A percentile compares a stretch with the other conserved stretches of the same genome.
Conservation (phyloP, 2,113 vertebrate species). For the Puffinus mauretanicus region DNA sequence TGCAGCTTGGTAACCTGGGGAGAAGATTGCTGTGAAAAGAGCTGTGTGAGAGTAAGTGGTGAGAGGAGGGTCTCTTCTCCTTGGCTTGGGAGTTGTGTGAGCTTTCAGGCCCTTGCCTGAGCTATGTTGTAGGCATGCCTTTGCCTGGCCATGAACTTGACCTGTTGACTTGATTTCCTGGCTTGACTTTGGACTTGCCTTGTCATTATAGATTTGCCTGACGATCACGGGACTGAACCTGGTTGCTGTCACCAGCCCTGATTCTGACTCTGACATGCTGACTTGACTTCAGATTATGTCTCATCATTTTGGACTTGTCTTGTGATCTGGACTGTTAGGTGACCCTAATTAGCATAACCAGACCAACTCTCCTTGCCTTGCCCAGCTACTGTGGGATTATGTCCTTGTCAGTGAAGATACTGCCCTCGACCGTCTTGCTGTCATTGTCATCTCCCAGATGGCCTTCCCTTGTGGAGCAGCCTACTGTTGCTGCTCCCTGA, state of each 20-base stretch:
- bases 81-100: neutral
- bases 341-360: neutral
- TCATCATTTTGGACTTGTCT: neutral
- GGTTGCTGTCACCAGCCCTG: neutral
- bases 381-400: neutral
- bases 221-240: neutral
- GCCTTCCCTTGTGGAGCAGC: neutral
- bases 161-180: neutral
- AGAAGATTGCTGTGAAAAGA: neutral
- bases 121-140: fast-evolving
- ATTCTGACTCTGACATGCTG: neutral
- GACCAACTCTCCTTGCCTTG: neutral
- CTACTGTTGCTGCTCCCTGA: neutral
- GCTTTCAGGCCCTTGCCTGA: neutral
- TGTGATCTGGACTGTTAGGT: neutral
- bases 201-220: fast-evolving
- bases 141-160: too few species aligned
- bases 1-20: neutral
- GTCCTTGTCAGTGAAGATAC: neutral
- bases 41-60: neutral
- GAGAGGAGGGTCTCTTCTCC: neutral
- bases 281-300: neutral
- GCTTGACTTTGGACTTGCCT: neutral
- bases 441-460: neutral
- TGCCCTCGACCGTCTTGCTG: fast-evolving